Evolutionary conservation across 2,797 vertebrate genomes (phyloP).

Genomic region (Lutjanus argentimaculatus): DNA sequence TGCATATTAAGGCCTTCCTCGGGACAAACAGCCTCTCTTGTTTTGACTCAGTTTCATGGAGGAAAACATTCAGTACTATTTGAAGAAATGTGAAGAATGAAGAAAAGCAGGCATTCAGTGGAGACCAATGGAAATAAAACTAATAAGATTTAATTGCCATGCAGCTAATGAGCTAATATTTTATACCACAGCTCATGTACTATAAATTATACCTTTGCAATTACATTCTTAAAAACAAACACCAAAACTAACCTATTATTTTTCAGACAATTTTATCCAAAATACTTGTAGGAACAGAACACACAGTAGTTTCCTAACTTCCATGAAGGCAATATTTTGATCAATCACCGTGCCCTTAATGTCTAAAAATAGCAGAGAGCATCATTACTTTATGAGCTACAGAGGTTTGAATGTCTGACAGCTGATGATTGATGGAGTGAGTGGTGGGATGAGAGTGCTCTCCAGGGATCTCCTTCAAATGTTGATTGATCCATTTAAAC

Average conservation of each 20-base stretch:
- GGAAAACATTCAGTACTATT: neutral
- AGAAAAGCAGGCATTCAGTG: neutral
- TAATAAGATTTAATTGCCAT: neutral
- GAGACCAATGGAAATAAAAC: neutral
- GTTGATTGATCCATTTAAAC: slow-evolving; percentile 29
- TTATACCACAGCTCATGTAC: neutral
- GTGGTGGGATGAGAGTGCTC: slow-evolving; percentile 6
- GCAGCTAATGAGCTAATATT: slow-evolving; percentile 2
- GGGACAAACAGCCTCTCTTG: too few species aligned
- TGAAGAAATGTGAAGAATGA: neutral
- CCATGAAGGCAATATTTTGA: neutral
- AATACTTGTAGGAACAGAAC: neutral
- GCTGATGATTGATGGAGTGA: slow-evolving; percentile 27
- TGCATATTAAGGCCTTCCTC: neutral
- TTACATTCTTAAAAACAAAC: slow-evolving; percentile 2
- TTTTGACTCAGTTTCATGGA: neutral
- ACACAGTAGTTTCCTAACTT: neutral
- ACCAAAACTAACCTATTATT: neutral
- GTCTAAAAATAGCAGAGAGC: slow-evolving; percentile 35
- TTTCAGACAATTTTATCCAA: neutral
- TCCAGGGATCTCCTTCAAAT: slow-evolving; percentile 34
- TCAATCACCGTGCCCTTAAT: neutral
- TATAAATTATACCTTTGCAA: neutral
- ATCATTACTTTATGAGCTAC: slow-evolving; percentile 34
- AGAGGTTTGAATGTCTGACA: slow-evolving; percentile 32